Base-by-base conservation (phyloP, 1,140 invertebrate genomes). In the Muscidifurax raptorellus region DNA sequence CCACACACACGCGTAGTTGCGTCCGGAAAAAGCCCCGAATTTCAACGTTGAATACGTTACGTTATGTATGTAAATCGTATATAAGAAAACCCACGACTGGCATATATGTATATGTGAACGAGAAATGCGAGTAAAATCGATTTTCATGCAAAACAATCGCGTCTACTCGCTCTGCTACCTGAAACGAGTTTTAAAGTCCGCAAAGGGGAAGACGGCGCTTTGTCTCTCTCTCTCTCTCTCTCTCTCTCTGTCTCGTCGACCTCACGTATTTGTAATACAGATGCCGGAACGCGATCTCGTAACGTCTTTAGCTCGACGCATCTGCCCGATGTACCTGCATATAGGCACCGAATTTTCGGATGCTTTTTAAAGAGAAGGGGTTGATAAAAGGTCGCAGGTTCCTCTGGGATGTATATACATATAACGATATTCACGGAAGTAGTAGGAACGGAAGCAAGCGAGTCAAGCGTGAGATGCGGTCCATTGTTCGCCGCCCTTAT, bases 91-190 rank as follows among this genome's bases (percentile, higher is more conserved):
- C 32, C 32, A 32, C 5, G 32, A 32, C 32, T 32, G 2, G 32
- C 32, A 5, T 6, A 32, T 32, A 32, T 6, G 32, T 6, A 32
- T 32, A 32, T 6, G 5, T 32, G 2, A 32, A 32, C 32, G 32
- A 32, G 32, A 40, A 40, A 40, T 10, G 36, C 36, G 9, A 40
- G 87, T 89, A 88, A 88, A 90, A 88, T 89, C 83, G 84, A 82
- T 89, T 87, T 87, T 86, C 87, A 88, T 86, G 85, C 75, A 86
- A 89, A 80, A 81, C 85, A 86, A 86, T 88, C 6, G 36, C 40
- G 13, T 0, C 18, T 59, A 79, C 66, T 66, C 36, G 81, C 67
- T 1, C 12, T 2, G 71, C n/a, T 72, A 83, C 76, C 80, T 66
- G 69, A 80, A 22, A 30, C 28, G 47, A 36, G 40, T 64, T 75